Evolutionary conservation across 2,888 invertebrate genomes (phyloP).

Genomic region (Drepanosiphum platanoidis): DNA sequence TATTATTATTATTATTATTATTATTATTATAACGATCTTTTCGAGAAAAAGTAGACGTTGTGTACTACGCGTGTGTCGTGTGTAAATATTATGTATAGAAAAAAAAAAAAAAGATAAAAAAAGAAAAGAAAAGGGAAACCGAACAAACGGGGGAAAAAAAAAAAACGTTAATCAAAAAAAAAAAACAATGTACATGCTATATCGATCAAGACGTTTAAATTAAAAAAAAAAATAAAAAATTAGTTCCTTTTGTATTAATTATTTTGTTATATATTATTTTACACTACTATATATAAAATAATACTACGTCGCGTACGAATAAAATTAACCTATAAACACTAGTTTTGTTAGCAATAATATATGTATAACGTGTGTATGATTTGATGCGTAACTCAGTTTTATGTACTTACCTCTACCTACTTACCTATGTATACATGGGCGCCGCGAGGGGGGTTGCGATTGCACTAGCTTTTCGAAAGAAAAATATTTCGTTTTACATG

Average conservation of each 20-base stretch:
- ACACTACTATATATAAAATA: not conserved
- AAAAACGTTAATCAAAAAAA: slow-evolving; percentile 49
- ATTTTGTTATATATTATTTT: slow-evolving; percentile 2
- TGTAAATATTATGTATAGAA: not conserved
- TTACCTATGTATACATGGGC: slow-evolving; percentile 2
- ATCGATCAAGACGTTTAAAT: slow-evolving; percentile 28
- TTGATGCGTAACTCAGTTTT: not conserved
- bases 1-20: not conserved
- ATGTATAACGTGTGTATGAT: not conserved
- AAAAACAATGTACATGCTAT: not conserved
- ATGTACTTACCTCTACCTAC: not conserved
- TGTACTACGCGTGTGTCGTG: too few relatives aligned
- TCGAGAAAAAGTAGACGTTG: not conserved
- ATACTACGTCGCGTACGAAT: slow-evolving; percentile 2
- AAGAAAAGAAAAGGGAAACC: not conserved
- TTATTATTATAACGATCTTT: not conserved
- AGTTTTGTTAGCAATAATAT: slow-evolving; percentile 46
- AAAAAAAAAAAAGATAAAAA: not conserved
- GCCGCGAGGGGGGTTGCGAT: too few relatives aligned
- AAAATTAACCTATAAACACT: slow-evolving; percentile 33
- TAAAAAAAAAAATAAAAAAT: slow-evolving; percentile 48
- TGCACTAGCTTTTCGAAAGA: too few relatives aligned
- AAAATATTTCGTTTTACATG: too few relatives aligned
- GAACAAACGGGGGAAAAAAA: not conserved
- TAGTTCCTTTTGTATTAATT: slow-evolving; percentile 54